Evolutionary conservation across 1,140 invertebrate genomes (phyloP).

Genomic region (Pinna nobilis): DNA sequence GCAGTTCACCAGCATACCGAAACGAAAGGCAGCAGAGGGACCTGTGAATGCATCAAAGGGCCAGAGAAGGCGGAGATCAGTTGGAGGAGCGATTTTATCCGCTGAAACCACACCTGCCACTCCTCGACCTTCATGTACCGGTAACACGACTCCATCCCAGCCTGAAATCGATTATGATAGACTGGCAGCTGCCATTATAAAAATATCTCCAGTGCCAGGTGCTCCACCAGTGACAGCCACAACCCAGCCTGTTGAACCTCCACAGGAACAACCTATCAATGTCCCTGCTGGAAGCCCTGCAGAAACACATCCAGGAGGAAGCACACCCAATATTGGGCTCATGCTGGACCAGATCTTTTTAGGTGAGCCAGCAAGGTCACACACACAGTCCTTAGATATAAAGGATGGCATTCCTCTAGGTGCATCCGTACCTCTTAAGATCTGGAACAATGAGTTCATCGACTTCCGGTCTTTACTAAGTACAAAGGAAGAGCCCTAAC

Average conservation of each 20-base stretch:
- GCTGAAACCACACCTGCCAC: too few species aligned
- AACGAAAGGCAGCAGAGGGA: too few species aligned
- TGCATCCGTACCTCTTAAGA: background rate
- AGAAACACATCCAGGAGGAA: background rate
- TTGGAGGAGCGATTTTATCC: too few species aligned
- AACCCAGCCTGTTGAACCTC: background rate
- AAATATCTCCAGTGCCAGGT: background rate
- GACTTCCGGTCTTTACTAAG: background rate
- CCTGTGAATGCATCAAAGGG: too few species aligned
- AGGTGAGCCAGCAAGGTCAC: conserved; percentile 5
- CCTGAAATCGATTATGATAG: background rate
- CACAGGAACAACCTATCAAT: background rate
- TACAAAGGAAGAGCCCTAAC: background rate
- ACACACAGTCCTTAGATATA: background rate
- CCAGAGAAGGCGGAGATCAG: too few species aligned
- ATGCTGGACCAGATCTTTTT: conserved; percentile 2
- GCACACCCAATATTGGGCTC: background rate
- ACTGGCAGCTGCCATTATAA: background rate
- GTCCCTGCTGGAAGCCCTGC: background rate
- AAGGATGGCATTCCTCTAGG: background rate
- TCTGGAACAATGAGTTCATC: conserved; percentile 4
- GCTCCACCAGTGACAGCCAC: background rate
- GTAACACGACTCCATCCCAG: too few species aligned
- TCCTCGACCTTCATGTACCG: too few species aligned
- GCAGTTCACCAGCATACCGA: too few species aligned